phyloP scores from a whole-genome alignment of 2,888 invertebrate genomes.

The Dicyrtomina minuta region DNA sequence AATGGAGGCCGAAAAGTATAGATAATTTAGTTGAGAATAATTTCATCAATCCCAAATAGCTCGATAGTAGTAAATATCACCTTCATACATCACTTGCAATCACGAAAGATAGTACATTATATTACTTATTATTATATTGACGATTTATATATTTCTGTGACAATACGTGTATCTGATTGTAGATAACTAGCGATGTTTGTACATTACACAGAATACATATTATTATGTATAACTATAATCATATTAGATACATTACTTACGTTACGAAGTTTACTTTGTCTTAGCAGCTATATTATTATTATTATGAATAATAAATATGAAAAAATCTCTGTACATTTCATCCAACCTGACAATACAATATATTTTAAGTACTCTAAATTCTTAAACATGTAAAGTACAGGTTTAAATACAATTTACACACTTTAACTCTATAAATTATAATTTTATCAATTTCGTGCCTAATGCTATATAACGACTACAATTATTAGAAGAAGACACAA shows the following conservation, averaged over 20 bases:
- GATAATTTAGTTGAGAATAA: constrained; percentile 14
- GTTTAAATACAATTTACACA: background rate
- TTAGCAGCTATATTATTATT: background rate
- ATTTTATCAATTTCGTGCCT: background rate
- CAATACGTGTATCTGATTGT: background rate
- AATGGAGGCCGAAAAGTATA: constrained; percentile 23
- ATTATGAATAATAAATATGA: background rate
- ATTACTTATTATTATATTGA: constrained; percentile 1
- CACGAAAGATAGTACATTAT: constrained; percentile 23
- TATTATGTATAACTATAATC: background rate
- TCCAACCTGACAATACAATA: background rate
- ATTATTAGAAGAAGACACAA: constrained; percentile 16
- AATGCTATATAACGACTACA: background rate
- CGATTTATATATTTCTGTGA: background rate
- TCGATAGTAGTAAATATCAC: constrained; percentile 13
- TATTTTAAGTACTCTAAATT: no score
- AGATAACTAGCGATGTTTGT: background rate
- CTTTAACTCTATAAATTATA: no score
- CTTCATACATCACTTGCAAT: constrained; percentile 25
- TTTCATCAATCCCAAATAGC: constrained; percentile 20
- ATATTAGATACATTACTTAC: background rate
- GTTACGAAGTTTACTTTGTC: background rate
- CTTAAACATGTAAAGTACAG: no score
- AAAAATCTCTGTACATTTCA: background rate
- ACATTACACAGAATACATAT: constrained; percentile 2